These are phyloP conservation scores for Atherinomorus stipes DNA, from an alignment of 2,113 vertebrate genomes.

Conservation along the genomic window DNA sequence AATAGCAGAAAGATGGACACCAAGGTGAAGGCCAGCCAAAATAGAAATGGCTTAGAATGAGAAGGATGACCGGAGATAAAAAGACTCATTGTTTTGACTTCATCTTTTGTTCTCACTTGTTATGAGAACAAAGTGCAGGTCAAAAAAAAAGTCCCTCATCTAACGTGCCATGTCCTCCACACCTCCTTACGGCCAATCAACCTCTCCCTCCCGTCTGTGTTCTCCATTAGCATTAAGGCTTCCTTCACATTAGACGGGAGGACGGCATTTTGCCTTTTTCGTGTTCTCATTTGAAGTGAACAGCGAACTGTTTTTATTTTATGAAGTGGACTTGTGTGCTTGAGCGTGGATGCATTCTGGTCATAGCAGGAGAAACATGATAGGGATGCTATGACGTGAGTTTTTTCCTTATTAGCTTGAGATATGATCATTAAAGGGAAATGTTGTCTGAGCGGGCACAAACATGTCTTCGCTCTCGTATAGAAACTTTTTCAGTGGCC, in stretches of 20 bases:
- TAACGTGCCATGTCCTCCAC: conserved; percentile 72
- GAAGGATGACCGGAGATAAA: conserved; percentile 31
- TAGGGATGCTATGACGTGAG: conserved; percentile 56
- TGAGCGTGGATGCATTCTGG: conserved; percentile 32
- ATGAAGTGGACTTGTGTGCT: conserved; percentile 25
- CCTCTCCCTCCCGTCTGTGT: conserved; percentile 28
- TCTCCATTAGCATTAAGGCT: conserved; percentile 45
- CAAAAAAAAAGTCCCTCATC: conserved; percentile 45
- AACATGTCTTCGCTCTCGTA: conserved; percentile 34
- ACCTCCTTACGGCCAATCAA: conserved; percentile 65
- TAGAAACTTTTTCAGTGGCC: conserved; percentile 29
- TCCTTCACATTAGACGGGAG: conserved; percentile 26
- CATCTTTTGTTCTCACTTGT: conserved; percentile 43
- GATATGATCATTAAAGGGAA: conserved; percentile 79
- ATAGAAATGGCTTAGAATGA: conserved; percentile 38
- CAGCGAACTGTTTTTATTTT: conserved; percentile 45
- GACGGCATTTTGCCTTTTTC: conserved; percentile 45
- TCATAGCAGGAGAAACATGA: conserved; percentile 20
- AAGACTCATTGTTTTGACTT: conserved; percentile 52
- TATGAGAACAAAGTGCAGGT: conserved; percentile 38
- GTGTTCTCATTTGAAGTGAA: conserved; percentile 46
- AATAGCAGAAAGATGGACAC: conserved; percentile 21
- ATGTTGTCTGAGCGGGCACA: conserved; percentile 29
- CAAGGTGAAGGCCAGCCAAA: conserved; percentile 33
- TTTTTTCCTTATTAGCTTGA: conserved; percentile 45